Conservation (phyloP, 2,113 vertebrate species). For the Lates calcarifer region DNA sequence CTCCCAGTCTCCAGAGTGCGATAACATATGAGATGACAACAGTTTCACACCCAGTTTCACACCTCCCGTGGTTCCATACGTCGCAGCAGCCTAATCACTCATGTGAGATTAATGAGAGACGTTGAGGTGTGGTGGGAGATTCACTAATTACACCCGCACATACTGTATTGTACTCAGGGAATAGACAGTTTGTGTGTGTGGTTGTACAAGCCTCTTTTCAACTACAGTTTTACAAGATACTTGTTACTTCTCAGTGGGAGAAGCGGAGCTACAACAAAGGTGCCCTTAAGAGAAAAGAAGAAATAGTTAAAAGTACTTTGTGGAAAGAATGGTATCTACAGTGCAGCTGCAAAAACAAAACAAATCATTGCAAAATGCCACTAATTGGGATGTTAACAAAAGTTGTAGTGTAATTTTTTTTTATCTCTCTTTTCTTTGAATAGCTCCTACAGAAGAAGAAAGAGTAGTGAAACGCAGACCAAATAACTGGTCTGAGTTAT, state of each 20-base stretch:
- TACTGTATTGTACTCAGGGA: slow-evolving; percentile 54
- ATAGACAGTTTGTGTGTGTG: slow-evolving; percentile 19
- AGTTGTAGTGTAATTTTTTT: slow-evolving; percentile 3
- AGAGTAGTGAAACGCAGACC: slow-evolving; percentile 15
- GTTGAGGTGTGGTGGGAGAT: slow-evolving; percentile 75
- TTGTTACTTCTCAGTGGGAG: slow-evolving; percentile 24
- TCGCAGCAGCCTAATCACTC: slow-evolving; percentile 78
- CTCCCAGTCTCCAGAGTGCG: slow-evolving; percentile 67
- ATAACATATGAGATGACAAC: slow-evolving; percentile 82
- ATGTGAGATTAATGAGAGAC: slow-evolving; percentile 83
- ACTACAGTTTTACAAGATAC: slow-evolving; percentile 19
- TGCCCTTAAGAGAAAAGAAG: slow-evolving; percentile 35
- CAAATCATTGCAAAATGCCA: slow-evolving; percentile 27
- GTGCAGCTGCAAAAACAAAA: slow-evolving; percentile 18
- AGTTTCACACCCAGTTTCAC: slow-evolving; percentile 83
- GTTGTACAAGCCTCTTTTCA: slow-evolving; percentile 38
- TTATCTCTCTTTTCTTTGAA: not conserved
- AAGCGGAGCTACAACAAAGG: slow-evolving; percentile 46
- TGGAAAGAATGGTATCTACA: not conserved
- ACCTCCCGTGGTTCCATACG: slow-evolving; percentile 74
- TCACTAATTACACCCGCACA: slow-evolving; percentile 74
- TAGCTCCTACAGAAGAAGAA: slow-evolving; percentile 2
- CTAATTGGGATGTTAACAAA: slow-evolving; percentile 25
- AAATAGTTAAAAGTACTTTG: slow-evolving; percentile 8
- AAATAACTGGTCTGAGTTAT: slow-evolving; percentile 15